Conservation (phyloP, 92 coral and sea anemone species). For the Muricea muricata region DNA sequence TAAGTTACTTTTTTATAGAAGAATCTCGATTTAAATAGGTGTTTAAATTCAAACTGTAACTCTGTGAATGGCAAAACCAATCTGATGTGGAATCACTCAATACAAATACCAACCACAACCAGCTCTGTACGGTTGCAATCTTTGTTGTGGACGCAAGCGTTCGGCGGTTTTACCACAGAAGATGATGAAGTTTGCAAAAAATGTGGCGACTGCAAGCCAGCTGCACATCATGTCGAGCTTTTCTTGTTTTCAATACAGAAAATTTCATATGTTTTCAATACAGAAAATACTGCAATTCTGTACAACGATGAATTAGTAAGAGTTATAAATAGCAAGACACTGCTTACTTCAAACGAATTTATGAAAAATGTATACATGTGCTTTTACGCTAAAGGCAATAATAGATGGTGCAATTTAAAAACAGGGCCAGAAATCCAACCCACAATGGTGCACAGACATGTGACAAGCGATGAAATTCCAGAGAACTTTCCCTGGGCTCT, state of each 20-base stretch:
- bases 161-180: constrained; percentile 2
- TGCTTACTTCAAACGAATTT: background rate
- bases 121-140: background rate
- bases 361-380: constrained; percentile 2
- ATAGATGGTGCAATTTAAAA: background rate
- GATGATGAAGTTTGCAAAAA: constrained; percentile 8
- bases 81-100: background rate
- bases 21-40: background rate
- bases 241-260: background rate
- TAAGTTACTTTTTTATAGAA: background rate
- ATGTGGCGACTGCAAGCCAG: constrained; percentile 18
- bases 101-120: background rate
- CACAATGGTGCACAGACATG: background rate
- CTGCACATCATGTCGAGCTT: constrained; percentile 5
- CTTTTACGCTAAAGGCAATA: constrained; percentile 1
- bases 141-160: background rate
- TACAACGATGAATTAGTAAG: background rate
- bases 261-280: background rate
- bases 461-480: background rate
- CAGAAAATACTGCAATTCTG: background rate
- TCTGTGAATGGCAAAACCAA: background rate
- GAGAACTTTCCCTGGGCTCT: background rate
- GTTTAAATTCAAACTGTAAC: background rate
- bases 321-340: background rate
- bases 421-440: background rate